A percentile compares a stretch with the other conserved stretches of the same genome.
Evolutionary conservation across 1,140 invertebrate species (phyloP).

Genomic region (Drosophila yakuba): DNA sequence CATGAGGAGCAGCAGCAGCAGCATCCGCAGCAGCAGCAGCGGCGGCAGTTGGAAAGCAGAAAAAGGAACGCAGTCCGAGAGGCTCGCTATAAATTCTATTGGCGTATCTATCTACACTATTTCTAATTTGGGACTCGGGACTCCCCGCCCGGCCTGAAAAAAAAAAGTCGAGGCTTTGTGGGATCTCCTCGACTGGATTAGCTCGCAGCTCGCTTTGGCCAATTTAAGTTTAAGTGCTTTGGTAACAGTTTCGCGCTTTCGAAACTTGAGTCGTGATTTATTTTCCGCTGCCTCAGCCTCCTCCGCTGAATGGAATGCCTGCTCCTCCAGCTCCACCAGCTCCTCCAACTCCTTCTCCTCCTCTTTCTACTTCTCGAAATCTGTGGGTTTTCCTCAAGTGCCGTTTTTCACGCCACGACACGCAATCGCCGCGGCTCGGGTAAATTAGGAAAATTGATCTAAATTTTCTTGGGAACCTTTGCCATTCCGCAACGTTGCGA

Average conservation of each 20-base stretch:
- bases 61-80: constrained; percentile 60
- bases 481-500: constrained; percentile 10
- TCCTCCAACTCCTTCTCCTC: neutral
- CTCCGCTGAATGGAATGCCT: constrained; percentile 27
- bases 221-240: constrained; percentile 84
- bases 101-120: constrained; percentile 83
- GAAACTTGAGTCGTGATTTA: constrained; percentile 83
- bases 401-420: constrained; percentile 83
- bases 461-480: constrained; percentile 83
- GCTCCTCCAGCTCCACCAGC: neutral
- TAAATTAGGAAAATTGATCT: constrained; percentile 84
- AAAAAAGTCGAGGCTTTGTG: neutral
- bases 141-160: constrained; percentile 15
- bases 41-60: constrained; percentile 18
- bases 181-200: constrained; percentile 30
- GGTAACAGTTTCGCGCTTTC: constrained; percentile 83
- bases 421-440: constrained; percentile 76
- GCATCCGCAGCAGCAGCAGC: constrained; percentile 26
- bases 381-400: constrained; percentile 62
- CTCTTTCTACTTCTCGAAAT: constrained; percentile 7
- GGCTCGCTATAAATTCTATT: constrained; percentile 79
- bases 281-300: constrained; percentile 41
- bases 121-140: constrained; percentile 69
- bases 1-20: constrained; percentile 49
- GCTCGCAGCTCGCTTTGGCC: constrained; percentile 60